Base-by-base conservation (phyloP, 1,140 invertebrate genomes). In the Rhynchophorus ferrugineus region DNA sequence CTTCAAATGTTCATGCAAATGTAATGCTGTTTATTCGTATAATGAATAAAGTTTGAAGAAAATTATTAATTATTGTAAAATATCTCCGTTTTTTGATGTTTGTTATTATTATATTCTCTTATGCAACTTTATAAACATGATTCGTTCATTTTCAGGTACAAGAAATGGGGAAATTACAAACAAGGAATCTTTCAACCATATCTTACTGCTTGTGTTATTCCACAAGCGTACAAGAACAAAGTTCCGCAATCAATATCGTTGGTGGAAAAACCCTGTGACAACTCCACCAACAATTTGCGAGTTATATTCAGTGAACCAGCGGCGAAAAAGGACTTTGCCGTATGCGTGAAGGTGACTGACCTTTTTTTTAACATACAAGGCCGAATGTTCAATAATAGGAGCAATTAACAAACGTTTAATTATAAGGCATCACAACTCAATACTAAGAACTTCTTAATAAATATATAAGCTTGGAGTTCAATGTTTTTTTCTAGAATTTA, bases 111-210 rank as follows among this genome's bases (percentile, higher is more conserved):
- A n/a, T n/a, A n/a, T n/a, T n/a, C n/a, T n/a, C n/a, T n/a, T n/a
- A n/a, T n/a, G n/a, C n/a, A n/a, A n/a, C n/a, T n/a, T n/a, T n/a
- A n/a, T n/a, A n/a, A n/a, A n/a, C n/a, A n/a, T n/a, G n/a, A n/a
- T n/a, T n/a, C n/a, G n/a, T n/a, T n/a, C n/a, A n/a, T 47, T 55
- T 41, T 17, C 22, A 59, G 57, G 57, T 89, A 91, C 66, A 82
- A 84, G 45, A 92, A 91, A 68, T 95, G 91, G 91, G 91, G 91
- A 16, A 95, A 95, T 69, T 93, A 93, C 69, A 89, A 90, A 64
- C 85, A 93, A 66, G 88, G 87, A 5, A 86, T 93, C 39, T 87
- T 92, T 60, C 91, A 95, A 68, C 91, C 91, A 0, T 95, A 92
- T 65, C 71, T 95, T 52, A 84, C 92, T 38, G 87, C 90, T 2